Evolutionary conservation across 2,797 vertebrate genomes (phyloP).

Genomic region (Pseudopleuronectes americanus): DNA sequence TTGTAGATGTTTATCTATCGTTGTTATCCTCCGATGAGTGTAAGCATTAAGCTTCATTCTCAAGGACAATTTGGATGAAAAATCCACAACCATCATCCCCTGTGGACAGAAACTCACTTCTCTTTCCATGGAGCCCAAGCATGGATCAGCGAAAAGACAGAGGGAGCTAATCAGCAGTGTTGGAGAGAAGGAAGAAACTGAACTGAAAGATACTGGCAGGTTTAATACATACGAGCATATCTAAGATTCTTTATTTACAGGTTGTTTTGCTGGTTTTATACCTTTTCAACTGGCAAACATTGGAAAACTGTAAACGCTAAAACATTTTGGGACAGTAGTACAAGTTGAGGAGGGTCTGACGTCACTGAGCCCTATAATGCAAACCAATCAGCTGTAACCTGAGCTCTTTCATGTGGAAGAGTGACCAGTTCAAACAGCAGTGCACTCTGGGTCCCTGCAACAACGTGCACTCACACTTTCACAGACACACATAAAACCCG

Average conservation of each 20-base stretch:
- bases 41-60: constrained; percentile 26
- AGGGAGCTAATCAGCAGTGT: constrained; percentile 14
- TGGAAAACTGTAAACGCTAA: background rate
- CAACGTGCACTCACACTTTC: constrained; percentile 8
- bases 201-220: constrained; percentile 3
- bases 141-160: constrained; percentile 31
- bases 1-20: constrained; percentile 13
- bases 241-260: background rate
- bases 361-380: constrained; percentile 58
- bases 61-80: constrained; percentile 33
- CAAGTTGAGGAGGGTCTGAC: background rate
- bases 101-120: constrained; percentile 43
- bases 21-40: constrained; percentile 14
- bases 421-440: constrained; percentile 42
- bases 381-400: constrained; percentile 77
- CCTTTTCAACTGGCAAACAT: too few species aligned
- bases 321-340: background rate
- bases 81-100: constrained; percentile 43
- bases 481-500: background rate
- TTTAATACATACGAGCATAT: background rate
- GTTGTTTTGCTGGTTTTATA: background rate
- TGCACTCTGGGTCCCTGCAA: constrained; percentile 20
- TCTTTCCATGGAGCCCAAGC: constrained; percentile 42
- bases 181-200: constrained; percentile 23
- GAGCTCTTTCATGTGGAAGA: constrained; percentile 71